Base-by-base conservation (phyloP, 2,113 vertebrate genomes). In the Cyanoliseus patagonus region DNA sequence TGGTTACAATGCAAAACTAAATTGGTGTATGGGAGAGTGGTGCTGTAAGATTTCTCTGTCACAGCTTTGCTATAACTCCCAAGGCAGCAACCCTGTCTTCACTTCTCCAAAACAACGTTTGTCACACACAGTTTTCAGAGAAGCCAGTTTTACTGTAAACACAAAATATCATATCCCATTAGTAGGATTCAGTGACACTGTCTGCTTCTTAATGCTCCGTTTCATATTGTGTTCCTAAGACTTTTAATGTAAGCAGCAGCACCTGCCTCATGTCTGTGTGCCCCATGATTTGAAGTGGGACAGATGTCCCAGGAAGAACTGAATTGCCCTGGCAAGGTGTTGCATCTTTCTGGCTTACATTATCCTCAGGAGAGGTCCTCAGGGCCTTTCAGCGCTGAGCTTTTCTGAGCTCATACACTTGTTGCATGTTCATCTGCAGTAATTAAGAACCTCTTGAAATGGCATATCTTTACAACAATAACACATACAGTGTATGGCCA, bases 361-460 rank as follows among this genome's bases (percentile, higher is more conserved):
- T 72, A 68, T 63, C 33, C 44, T 76, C 66, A 19, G 31, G 37
- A 90, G 59, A 57, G 20, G 46, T 63, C 61, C 30, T 28, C 62
- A 79, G 37, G 51, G 67, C 44, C 66, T 84, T 86, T 79, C 61
- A 64, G 37, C 1, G 0, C 15, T 1, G 8, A 70, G 77, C 53
- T 49, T 86, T 84, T 80, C 49, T 70, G 57, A 68, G 72, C 35
- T 55, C 57, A 69, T 70, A 86, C 20, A 44, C 37, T 84, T 82
- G 46, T 61, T 82, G 91, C 86, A n/a, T 37, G 66, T 91, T 87
- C 63, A 51, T 59, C 73, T 89, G 23, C 46, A 44, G 70, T 75
- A 80, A 94, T 94, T 92, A 92, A 55, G 78, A 37, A 47, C 24
- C 30, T 31, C 62, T 93, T 83, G 73, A 94, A 96, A 93, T 33